Conservation (phyloP, 2,113 vertebrate genomes). For the Chitala chitala region DNA sequence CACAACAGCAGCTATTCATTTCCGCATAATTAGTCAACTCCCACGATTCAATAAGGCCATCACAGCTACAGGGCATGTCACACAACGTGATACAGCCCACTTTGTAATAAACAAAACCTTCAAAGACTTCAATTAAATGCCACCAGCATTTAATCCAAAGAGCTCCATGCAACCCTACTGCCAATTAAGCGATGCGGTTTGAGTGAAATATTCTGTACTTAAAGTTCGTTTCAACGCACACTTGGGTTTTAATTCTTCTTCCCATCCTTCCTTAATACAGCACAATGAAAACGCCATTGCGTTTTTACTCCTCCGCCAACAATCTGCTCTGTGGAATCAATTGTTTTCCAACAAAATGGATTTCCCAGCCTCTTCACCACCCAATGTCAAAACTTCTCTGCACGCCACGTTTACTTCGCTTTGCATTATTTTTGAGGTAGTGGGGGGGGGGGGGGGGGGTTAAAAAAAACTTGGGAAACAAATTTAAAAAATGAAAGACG, state of each 20-base stretch:
- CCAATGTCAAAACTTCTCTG: too few species aligned
- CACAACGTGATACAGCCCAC: not conserved
- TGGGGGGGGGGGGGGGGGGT: too few species aligned
- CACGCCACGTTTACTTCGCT: not conserved
- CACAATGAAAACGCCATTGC: not conserved
- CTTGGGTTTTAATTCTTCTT: not conserved
- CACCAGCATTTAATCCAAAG: not conserved
- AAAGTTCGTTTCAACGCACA: not conserved
- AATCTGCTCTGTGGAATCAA: too few species aligned
- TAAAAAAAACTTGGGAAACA: too few species aligned
- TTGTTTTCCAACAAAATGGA: too few species aligned
- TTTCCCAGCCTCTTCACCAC: too few species aligned
- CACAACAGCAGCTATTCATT: not conserved
- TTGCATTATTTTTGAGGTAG: not conserved
- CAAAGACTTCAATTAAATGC: slow-evolving; percentile 2
- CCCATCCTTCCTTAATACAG: not conserved
- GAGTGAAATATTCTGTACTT: not conserved
- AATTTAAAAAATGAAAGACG: not conserved
- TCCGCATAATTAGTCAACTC: not conserved
- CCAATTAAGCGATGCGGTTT: not conserved
- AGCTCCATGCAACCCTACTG: not conserved
- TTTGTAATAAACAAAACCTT: not conserved
- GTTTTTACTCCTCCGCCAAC: too few species aligned
- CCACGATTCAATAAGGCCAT: not conserved
- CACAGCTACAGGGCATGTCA: not conserved